Conservation (phyloP, 1,140 invertebrate genomes). For the Ceratina japonica region DNA sequence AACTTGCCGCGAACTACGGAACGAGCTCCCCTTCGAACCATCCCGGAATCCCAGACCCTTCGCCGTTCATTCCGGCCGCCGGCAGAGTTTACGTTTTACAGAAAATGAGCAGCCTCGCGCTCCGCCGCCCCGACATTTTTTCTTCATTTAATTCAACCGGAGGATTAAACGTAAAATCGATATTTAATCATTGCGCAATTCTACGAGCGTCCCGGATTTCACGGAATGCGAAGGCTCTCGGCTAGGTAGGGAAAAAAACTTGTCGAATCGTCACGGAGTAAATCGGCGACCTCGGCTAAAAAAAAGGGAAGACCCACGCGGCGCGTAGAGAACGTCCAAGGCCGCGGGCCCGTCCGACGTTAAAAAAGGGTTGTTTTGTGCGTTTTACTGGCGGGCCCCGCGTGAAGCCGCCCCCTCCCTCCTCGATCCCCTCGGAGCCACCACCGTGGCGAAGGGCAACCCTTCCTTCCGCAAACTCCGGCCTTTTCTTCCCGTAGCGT, state of each 20-base stretch:
- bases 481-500: not conserved
- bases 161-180: too few relatives aligned
- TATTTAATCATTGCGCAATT: too few relatives aligned
- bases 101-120: not conserved
- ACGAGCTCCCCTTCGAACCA: not conserved
- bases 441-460: conserved; percentile 68
- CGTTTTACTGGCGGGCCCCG: conserved; percentile 42
- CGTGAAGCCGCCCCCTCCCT: conserved; percentile 52
- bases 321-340: conserved; percentile 27
- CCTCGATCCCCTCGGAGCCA: too few relatives aligned
- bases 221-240: too few relatives aligned
- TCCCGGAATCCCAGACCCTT: not conserved
- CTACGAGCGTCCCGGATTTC: too few relatives aligned
- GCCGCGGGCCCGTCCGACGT: conserved; percentile 3
- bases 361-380: conserved; percentile 71
- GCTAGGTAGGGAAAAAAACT: too few relatives aligned
- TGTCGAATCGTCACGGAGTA: not conserved
- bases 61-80: not conserved
- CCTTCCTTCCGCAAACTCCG: conserved; percentile 67
- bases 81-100: not conserved
- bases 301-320: not conserved
- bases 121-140: too few relatives aligned
- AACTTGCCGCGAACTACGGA: not conserved
- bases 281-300: too few relatives aligned
- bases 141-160: too few relatives aligned